These are phyloP conservation scores for Embiotoca jacksoni DNA, from an alignment of 2,113 vertebrate genomes.

Conservation along the genomic window DNA sequence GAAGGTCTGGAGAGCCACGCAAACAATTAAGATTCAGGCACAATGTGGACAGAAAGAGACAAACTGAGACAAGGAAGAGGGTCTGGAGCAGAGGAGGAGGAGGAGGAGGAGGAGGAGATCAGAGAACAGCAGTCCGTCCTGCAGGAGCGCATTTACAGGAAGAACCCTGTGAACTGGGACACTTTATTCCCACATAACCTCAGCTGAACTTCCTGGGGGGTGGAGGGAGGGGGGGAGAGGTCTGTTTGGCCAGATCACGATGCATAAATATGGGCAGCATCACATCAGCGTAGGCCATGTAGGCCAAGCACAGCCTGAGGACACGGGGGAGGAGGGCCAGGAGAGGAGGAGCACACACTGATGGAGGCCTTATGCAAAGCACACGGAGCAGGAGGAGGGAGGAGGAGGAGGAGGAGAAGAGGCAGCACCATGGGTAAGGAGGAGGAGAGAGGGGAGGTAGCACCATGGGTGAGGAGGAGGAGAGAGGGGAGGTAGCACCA, in stretches of 20 bases:
- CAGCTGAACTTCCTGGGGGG: conserved; percentile 46
- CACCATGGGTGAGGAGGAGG: not conserved
- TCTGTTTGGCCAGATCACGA: conserved; percentile 1
- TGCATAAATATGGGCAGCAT: conserved; percentile 49
- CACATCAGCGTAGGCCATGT: conserved; percentile 37
- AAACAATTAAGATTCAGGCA: not conserved
- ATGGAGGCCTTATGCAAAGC: not conserved
- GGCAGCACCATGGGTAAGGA: not conserved
- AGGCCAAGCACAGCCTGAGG: conserved; percentile 40
- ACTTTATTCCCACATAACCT: conserved; percentile 57
- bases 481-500: too few species aligned
- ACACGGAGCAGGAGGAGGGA: conserved; percentile 6
- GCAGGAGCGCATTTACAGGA: conserved; percentile 45
- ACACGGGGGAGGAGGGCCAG: conserved; percentile 13
- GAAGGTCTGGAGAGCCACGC: not conserved
- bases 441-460: not conserved
- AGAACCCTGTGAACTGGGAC: conserved; percentile 59
- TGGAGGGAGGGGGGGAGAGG: not conserved
- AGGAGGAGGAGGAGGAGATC: not conserved
- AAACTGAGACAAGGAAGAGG: not conserved
- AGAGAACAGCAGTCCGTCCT: conserved; percentile 31
- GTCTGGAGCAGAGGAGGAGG: not conserved
- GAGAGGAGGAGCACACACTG: conserved; percentile 4
- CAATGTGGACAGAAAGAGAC: conserved; percentile 1
- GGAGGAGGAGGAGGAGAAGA: not conserved